A percentile compares a stretch with the other conserved stretches of the same genome.
Evolutionary conservation across 2,797 vertebrate species (phyloP).

Genomic region (Oreortyx pictus): DNA sequence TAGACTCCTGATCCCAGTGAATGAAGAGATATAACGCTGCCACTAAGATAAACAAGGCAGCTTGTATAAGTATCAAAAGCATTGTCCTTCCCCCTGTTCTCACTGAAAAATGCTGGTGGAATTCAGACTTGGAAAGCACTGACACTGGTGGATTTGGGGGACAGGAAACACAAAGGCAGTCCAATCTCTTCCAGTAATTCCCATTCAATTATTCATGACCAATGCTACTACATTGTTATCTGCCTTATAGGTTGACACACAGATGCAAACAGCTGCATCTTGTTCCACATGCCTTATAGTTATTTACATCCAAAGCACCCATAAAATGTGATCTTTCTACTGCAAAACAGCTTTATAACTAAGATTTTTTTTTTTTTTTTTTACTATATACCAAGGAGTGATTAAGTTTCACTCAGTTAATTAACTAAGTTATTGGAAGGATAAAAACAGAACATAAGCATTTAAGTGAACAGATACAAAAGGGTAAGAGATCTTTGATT

Average conservation of each 20-base stretch:
- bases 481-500: no score
- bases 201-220: not conserved
- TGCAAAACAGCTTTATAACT: not conserved
- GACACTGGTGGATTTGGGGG: not conserved
- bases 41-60: constrained; percentile 2
- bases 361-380: no score
- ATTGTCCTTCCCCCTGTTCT: constrained; percentile 6
- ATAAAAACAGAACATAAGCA: no score
- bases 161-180: not conserved
- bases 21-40: not conserved
- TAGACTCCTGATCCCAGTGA: not conserved
- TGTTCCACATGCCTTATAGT: not conserved
- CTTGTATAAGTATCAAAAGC: constrained; percentile 15
- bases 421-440: no score
- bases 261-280: not conserved
- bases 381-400: no score
- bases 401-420: no score
- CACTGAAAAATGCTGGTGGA: not conserved
- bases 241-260: not conserved
- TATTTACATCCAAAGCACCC: not conserved
- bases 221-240: not conserved
- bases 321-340: not conserved
- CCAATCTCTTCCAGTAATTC: not conserved
- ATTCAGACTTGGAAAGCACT: not conserved
- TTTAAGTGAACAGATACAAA: no score